phyloP scores from a whole-genome alignment of 2,797 vertebrate species.

The Poecilia wingei region DNA sequence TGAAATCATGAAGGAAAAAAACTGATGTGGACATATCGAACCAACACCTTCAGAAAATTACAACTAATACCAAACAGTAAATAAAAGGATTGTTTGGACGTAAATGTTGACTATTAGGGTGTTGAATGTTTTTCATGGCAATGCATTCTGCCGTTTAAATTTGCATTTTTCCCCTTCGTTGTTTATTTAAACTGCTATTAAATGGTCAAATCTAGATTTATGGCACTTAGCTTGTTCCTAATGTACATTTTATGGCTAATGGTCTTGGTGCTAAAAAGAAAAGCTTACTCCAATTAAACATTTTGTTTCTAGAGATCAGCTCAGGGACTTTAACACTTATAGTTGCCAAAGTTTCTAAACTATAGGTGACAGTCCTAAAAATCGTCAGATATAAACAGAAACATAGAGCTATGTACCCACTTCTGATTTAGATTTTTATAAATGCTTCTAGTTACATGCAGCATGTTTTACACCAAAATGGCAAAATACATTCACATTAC shows the following conservation, averaged over 20 bases:
- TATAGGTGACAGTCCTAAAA: neutral
- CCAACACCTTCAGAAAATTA: neutral
- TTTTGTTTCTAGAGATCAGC: neutral
- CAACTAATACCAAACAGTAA: neutral
- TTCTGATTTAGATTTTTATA: neutral
- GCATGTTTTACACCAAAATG: neutral
- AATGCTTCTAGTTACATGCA: neutral
- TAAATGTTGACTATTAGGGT: neutral
- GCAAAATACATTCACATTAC: neutral
- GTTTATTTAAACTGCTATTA: neutral
- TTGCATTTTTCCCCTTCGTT: neutral
- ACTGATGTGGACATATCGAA: neutral
- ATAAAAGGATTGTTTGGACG: neutral
- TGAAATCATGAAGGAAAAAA: neutral
- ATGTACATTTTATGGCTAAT: neutral
- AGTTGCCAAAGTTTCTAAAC: neutral
- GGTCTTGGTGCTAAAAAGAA: neutral
- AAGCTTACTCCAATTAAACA: neutral
- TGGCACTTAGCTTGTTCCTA: neutral
- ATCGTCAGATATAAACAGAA: neutral
- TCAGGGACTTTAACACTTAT: neutral
- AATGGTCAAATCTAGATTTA: neutral
- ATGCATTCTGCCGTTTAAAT: neutral
- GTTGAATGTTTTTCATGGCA: neutral
- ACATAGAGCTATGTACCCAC: neutral